These are phyloP conservation scores for Euborellia annulipes DNA, from an alignment of 1,140 invertebrate genomes.

Conservation along the genomic window DNA sequence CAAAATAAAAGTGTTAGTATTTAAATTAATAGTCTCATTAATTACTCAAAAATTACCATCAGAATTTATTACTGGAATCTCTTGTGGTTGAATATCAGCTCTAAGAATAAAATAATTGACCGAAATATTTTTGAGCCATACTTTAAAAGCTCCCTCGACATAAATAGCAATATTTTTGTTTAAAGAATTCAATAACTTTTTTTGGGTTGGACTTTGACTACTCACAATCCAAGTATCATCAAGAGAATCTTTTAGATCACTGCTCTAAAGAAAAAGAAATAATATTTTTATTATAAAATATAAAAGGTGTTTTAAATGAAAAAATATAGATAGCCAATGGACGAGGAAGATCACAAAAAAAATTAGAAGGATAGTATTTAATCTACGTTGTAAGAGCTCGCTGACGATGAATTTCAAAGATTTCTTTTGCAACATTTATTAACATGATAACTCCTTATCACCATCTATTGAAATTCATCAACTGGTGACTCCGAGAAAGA, in stretches of 20 bases:
- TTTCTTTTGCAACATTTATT: too few species aligned
- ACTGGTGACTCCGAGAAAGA: too few species aligned
- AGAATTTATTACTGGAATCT: slow-evolving; percentile 23
- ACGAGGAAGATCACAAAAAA: too few species aligned
- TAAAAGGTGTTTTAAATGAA: slow-evolving; percentile 3
- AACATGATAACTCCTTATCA: too few species aligned
- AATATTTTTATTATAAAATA: slow-evolving; percentile 1
- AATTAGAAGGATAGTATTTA: too few species aligned
- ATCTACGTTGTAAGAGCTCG: too few species aligned
- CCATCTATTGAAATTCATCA: too few species aligned
- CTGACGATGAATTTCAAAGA: too few species aligned
- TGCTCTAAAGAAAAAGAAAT: slow-evolving; percentile 31
- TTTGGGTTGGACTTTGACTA: slow-evolving; percentile 66
- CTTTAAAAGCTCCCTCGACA: slow-evolving; percentile 73
- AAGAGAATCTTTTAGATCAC: slow-evolving; percentile 52
- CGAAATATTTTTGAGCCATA: slow-evolving; percentile 58
- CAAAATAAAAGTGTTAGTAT: slow-evolving; percentile 11
- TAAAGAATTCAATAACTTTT: slow-evolving; percentile 53
- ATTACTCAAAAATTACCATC: slow-evolving; percentile 49
- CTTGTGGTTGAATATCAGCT: slow-evolving; percentile 37
- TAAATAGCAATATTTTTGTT: slow-evolving; percentile 50
- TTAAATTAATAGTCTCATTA: not conserved
- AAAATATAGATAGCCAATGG: too few species aligned
- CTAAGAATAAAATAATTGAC: slow-evolving; percentile 78
- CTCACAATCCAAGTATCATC: slow-evolving; percentile 92